A percentile compares a stretch with the other conserved stretches of the same genome.
Conservation (phyloP, 2,113 vertebrate genomes). For the Smithornis capensis region DNA sequence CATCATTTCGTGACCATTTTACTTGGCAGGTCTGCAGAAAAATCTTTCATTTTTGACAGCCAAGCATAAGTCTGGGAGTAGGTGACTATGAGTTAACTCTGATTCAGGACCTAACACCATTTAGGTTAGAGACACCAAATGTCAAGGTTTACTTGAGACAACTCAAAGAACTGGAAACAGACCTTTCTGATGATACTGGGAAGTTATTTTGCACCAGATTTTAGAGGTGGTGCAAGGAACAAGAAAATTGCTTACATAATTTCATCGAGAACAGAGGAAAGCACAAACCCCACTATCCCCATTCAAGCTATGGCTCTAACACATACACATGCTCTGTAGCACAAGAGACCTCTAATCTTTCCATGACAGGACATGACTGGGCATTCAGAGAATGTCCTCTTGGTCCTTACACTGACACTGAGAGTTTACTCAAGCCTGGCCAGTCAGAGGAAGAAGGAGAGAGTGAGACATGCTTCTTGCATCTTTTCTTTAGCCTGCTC, state of each 20-base stretch:
- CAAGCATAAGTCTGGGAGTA: neutral
- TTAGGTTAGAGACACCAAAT: neutral
- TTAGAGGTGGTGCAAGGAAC: neutral
- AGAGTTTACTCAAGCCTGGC: neutral
- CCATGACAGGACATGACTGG: neutral
- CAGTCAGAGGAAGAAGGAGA: neutral
- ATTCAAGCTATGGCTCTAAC: neutral
- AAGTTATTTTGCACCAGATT: neutral
- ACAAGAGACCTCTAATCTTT: neutral
- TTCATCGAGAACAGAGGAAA: neutral
- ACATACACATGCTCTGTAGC: too few species aligned
- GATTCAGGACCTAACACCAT: neutral
- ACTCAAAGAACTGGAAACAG: neutral
- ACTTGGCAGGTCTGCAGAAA: neutral
- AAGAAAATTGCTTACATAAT: neutral
- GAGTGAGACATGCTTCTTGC: neutral
- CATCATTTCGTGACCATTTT: neutral
- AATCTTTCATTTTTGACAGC: neutral
- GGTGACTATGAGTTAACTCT: rapidly evolving
- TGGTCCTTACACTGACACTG: neutral
- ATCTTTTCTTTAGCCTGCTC: neutral
- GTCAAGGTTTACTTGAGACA: neutral
- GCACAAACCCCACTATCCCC: neutral
- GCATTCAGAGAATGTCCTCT: neutral
- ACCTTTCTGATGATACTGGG: neutral